Evolutionary conservation across 2,797 vertebrate genomes (phyloP).

Genomic region (Lutjanus argentimaculatus): DNA sequence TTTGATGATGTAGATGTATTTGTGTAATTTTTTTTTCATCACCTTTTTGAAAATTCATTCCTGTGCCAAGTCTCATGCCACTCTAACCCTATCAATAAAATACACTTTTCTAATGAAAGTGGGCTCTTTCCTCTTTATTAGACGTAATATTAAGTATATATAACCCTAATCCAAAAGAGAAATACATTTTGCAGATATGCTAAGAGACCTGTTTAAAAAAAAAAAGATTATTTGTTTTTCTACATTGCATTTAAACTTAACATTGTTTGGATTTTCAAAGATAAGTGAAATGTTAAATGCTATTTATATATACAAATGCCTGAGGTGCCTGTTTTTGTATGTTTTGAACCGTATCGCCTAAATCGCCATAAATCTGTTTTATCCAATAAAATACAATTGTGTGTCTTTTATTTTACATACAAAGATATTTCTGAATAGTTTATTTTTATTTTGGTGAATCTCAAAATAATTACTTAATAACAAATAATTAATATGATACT

Average conservation of each 20-base stretch:
- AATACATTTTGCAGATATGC: background rate
- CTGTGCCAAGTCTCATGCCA: slow-evolving; percentile 74
- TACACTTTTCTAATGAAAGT: slow-evolving; percentile 80
- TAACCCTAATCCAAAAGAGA: background rate
- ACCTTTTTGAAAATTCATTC: slow-evolving; percentile 67
- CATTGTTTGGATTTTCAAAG: background rate
- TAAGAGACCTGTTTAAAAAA: background rate
- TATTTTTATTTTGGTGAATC: background rate
- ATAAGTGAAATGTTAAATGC: background rate
- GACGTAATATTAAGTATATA: background rate
- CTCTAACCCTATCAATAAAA: slow-evolving; percentile 84
- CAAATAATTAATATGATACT: no score
- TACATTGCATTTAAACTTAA: background rate
- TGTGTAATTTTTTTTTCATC: slow-evolving; percentile 57
- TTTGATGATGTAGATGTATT: slow-evolving; percentile 74
- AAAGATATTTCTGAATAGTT: background rate
- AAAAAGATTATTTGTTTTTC: background rate
- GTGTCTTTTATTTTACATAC: background rate
- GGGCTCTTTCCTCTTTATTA: background rate
- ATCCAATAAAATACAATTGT: background rate
- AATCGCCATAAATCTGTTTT: no score
- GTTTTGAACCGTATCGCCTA: no score
- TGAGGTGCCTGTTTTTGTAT: no score
- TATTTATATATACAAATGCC: slow-evolving; percentile 2
- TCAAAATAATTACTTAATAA: no score